These are phyloP conservation scores for Geopemphigus sp. DNA, from an alignment of 1,140 invertebrate genomes.

Conservation along the genomic window DNA sequence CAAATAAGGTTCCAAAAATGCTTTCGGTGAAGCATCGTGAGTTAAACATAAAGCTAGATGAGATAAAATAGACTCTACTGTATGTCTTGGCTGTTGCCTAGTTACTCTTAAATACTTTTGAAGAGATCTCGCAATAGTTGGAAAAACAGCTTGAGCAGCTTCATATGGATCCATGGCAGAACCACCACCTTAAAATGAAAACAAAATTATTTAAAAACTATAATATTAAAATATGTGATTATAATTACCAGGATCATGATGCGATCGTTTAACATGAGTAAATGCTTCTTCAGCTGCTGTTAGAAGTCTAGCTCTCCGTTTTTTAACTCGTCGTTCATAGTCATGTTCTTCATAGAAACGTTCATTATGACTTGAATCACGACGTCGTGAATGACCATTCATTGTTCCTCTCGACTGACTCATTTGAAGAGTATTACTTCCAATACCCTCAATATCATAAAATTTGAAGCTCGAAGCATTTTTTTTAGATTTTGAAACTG, in stretches of 20 bases:
- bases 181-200: constrained; percentile 55
- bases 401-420: constrained; percentile 65
- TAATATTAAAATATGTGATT: neutral
- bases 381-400: constrained; percentile 68
- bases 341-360: constrained; percentile 97
- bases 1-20: constrained; percentile 88
- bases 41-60: constrained; percentile 88
- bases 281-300: constrained; percentile 96
- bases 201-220: constrained; percentile 11
- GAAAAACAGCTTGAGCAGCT: constrained; percentile 95
- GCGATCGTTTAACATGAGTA: constrained; percentile 84
- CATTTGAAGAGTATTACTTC: constrained; percentile 60
- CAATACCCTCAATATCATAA: constrained; percentile 89
- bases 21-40: constrained; percentile 87
- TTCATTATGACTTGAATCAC: constrained; percentile 91
- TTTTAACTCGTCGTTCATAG: constrained; percentile 88
- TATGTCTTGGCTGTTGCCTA: constrained; percentile 90
- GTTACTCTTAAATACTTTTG: constrained; percentile 96
- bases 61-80: constrained; percentile 82
- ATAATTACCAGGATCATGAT: constrained; percentile 57
- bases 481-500: constrained; percentile 76
- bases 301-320: constrained; percentile 81
- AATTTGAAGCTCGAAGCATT: constrained; percentile 88
- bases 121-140: constrained; percentile 88
- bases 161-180: constrained; percentile 88